A percentile compares a stretch with the other conserved stretches of the same genome.
Conservation (phyloP, 2,113 vertebrate genomes). For the Nettapus auritus region DNA sequence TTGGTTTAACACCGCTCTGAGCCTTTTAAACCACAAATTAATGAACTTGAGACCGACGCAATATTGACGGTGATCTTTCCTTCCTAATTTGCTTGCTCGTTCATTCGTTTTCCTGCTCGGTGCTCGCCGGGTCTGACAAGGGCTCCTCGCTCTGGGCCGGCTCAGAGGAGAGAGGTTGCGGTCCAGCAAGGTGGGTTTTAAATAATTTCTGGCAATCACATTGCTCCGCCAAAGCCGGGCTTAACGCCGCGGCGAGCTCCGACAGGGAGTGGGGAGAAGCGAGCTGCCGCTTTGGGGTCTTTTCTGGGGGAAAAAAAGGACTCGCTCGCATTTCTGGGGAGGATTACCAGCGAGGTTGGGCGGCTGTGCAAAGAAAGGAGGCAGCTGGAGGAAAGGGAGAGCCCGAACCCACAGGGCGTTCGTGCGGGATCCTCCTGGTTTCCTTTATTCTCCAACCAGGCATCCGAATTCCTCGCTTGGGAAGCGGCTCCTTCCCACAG, state of each 20-base stretch:
- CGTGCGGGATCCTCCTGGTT: not conserved
- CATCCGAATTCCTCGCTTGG: not conserved
- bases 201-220: not conserved
- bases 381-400: not conserved
- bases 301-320: too few relatives aligned
- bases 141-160: not conserved
- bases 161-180: not conserved
- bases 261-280: not conserved
- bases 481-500: not conserved
- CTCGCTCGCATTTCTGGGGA: not conserved
- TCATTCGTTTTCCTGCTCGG: not conserved
- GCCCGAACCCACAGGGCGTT: not conserved
- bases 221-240: not conserved
- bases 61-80: not conserved
- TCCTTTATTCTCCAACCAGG: not conserved
- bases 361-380: not conserved
- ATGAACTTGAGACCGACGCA: not conserved
- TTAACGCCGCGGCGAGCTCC: rapidly evolving
- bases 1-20: not conserved
- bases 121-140: not conserved
- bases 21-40: not conserved
- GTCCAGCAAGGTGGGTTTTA: not conserved
- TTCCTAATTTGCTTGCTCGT: not conserved
- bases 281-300: not conserved
- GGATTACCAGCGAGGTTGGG: not conserved